Conservation (phyloP, 2,797 vertebrate genomes). For the Halcyon badia region DNA sequence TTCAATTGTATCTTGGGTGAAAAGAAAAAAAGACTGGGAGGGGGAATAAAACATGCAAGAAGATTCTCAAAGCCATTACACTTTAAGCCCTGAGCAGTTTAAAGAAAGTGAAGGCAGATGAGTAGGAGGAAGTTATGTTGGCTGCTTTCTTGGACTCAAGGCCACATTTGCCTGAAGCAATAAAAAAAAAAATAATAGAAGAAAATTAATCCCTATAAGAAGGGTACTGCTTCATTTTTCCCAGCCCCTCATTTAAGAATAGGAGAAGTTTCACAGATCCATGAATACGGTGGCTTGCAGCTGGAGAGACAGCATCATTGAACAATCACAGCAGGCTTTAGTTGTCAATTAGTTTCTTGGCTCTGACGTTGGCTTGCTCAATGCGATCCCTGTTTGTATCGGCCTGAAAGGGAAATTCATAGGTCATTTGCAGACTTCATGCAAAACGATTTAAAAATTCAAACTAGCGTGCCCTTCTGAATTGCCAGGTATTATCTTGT, state of each 20-base stretch:
- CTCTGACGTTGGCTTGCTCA: slow-evolving; percentile 91
- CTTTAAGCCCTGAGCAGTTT: slow-evolving; percentile 61
- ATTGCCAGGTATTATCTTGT: not conserved
- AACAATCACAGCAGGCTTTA: slow-evolving; percentile 75
- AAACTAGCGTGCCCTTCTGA: not conserved
- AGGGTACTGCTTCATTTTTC: slow-evolving; percentile 49
- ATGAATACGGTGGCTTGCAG: slow-evolving; percentile 35
- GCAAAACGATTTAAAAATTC: not conserved
- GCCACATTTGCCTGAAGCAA: slow-evolving; percentile 34
- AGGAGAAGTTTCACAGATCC: slow-evolving; percentile 49
- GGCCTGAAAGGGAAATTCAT: slow-evolving; percentile 82
- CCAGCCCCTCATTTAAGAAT: slow-evolving; percentile 44
- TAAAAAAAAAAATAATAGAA: not conserved
- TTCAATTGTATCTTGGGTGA: not conserved
- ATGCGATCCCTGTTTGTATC: slow-evolving; percentile 92
- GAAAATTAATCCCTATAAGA: slow-evolving; percentile 32
- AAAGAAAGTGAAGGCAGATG: slow-evolving; percentile 45
- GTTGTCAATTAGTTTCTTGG: slow-evolving; percentile 92
- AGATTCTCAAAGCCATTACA: slow-evolving; percentile 43
- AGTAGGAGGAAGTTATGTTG: not conserved
- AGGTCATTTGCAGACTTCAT: slow-evolving; percentile 3
- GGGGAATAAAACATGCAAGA: slow-evolving; percentile 10
- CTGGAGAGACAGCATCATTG: slow-evolving; percentile 45
- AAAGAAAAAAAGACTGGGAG: not conserved
- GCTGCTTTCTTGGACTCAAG: slow-evolving; percentile 51